These are phyloP conservation scores for Montipora sp. DNA, from an alignment of 64 coral and sea anemone genomes.

Conservation along the genomic window DNA sequence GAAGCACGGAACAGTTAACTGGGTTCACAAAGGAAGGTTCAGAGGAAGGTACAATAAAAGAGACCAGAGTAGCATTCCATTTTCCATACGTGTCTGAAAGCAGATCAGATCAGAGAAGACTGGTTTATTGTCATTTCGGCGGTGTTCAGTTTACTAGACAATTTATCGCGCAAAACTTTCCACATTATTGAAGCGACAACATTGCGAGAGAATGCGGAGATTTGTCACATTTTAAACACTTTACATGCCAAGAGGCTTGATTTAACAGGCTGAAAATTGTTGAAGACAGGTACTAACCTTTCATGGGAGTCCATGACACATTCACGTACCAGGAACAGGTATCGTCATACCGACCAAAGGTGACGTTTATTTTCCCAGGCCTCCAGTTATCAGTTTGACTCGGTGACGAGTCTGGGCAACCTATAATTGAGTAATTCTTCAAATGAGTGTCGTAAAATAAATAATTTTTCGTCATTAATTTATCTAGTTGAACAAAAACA, in stretches of 20 bases:
- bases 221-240: too few species aligned
- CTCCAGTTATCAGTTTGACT: slow-evolving; percentile 16
- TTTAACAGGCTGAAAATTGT: too few species aligned
- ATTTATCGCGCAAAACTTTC: too few species aligned
- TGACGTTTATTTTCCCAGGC: background rate
- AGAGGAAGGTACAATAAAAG: background rate
- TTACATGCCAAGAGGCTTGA: too few species aligned
- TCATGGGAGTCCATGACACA: slow-evolving; percentile 20
- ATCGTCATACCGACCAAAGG: slow-evolving; percentile 11
- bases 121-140: background rate
- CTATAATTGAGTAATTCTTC: background rate
- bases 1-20: background rate
- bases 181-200: too few species aligned
- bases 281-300: background rate
- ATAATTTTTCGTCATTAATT: too few species aligned
- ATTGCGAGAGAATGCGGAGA: too few species aligned
- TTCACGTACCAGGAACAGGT: slow-evolving; percentile 29
- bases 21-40: too few species aligned
- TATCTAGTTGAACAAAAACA: too few species aligned
- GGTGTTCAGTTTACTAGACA: too few species aligned
- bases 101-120: background rate
- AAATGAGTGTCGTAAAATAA: too few species aligned
- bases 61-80: background rate
- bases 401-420: slow-evolving; percentile 6
- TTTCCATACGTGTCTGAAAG: slow-evolving; percentile 20